These are phyloP conservation scores for Tachysurus fulvidraco DNA, from an alignment of 2,113 vertebrate species.

Conservation along the genomic window DNA sequence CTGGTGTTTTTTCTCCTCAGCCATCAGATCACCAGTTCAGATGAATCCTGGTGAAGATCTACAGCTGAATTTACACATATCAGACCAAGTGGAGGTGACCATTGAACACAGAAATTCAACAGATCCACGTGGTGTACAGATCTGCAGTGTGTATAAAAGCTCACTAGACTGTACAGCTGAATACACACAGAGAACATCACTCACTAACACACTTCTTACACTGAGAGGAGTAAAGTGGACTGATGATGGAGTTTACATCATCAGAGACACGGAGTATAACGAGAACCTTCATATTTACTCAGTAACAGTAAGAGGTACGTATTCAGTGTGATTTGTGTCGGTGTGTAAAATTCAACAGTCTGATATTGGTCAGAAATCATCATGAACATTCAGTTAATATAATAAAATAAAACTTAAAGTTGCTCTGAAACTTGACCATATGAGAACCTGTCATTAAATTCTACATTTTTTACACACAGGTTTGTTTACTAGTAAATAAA, in stretches of 20 bases:
- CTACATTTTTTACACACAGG: too few species aligned
- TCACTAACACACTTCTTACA: neutral
- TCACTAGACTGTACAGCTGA: neutral
- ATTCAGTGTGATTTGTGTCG: neutral
- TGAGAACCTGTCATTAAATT: too few species aligned
- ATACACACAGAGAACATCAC: neutral
- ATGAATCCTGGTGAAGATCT: neutral
- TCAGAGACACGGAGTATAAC: neutral
- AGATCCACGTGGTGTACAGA: neutral
- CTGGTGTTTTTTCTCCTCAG: neutral
- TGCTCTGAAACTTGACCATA: too few species aligned
- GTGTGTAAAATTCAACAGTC: too few species aligned
- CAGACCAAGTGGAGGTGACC: neutral
- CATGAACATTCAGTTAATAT: too few species aligned
- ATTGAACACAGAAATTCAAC: neutral
- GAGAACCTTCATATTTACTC: neutral
- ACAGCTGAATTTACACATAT: neutral
- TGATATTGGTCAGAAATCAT: too few species aligned
- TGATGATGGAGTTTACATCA: neutral
- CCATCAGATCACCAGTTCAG: neutral
- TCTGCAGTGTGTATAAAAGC: neutral
- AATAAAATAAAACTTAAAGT: too few species aligned
- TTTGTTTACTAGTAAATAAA: too few species aligned
- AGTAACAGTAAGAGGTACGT: neutral
- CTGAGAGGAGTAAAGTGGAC: neutral